Percentiles rank a stretch among this genome's conserved stretches.
Conservation (phyloP, 1,140 invertebrate genomes). For the Teleogryllus occipitalis region DNA sequence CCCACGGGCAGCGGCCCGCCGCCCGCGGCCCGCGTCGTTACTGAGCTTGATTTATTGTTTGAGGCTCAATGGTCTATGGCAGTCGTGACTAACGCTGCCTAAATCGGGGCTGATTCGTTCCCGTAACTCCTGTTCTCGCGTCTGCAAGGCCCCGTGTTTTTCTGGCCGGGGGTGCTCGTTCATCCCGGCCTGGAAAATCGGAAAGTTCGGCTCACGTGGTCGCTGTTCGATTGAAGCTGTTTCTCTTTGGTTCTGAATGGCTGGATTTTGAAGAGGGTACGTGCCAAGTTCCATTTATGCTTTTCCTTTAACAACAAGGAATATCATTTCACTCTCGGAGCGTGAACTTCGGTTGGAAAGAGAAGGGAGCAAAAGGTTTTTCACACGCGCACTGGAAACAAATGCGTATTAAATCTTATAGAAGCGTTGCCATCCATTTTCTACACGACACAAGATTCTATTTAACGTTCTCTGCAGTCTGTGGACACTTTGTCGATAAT, state of each 20-base stretch:
- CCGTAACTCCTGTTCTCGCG: neutral
- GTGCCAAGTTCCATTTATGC: neutral
- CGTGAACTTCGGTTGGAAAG: neutral
- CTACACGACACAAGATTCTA: no score
- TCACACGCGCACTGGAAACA: neutral
- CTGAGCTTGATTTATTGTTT: neutral
- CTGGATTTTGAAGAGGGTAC: neutral
- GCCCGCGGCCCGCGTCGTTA: neutral
- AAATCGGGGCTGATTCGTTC: neutral
- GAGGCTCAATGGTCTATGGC: neutral
- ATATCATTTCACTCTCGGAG: neutral
- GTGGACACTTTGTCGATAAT: no score
- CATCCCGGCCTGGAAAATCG: neutral
- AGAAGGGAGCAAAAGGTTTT: neutral
- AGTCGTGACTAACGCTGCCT: neutral
- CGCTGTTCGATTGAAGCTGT: neutral
- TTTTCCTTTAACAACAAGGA: neutral
- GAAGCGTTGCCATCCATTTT: no score
- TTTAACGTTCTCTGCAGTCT: no score
- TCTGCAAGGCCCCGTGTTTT: neutral
- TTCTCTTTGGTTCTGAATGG: neutral
- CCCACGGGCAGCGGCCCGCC: no score
- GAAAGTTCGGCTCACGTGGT: neutral
- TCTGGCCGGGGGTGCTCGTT: neutral
- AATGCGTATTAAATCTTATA: no score